These are phyloP conservation scores for Subanguina moxae DNA, from an alignment of 1,140 invertebrate genomes.

Conservation along the genomic window DNA sequence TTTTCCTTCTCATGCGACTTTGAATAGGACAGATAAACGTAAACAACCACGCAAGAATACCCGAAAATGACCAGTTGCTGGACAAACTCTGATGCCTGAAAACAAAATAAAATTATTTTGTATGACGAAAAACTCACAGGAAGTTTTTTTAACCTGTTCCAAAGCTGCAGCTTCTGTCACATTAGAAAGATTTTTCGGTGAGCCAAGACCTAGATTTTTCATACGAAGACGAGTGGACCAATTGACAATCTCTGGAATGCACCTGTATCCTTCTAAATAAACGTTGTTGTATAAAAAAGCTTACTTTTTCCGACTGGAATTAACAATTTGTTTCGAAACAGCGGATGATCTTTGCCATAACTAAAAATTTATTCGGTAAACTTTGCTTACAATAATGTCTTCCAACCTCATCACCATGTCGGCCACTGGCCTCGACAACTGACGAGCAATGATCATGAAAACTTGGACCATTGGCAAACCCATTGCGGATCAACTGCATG, in stretches of 20 bases:
- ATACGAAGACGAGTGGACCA: slow-evolving; percentile 37
- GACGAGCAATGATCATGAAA: slow-evolving; percentile 43
- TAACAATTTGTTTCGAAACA: slow-evolving; percentile 32
- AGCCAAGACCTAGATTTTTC: slow-evolving; percentile 45
- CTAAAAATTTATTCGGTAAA: slow-evolving; percentile 4
- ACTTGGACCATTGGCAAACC: slow-evolving; percentile 42
- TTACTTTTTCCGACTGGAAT: slow-evolving; percentile 42
- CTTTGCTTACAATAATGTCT: too few relatives aligned
- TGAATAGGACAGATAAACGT: slow-evolving; percentile 37
- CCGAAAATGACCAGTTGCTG: slow-evolving; percentile 46
- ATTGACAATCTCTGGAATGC: slow-evolving; percentile 37
- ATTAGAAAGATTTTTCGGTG: slow-evolving; percentile 25
- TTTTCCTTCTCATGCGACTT: slow-evolving; percentile 38
- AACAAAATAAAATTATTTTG: neutral
- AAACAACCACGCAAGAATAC: slow-evolving; percentile 44
- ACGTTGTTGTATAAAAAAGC: neutral
- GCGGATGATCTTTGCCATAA: slow-evolving; percentile 38
- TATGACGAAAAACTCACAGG: too few relatives aligned
- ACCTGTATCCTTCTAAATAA: slow-evolving; percentile 7
- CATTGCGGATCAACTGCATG: slow-evolving; percentile 14
- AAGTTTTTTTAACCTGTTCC: slow-evolving; percentile 30
- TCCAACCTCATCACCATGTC: slow-evolving; percentile 32
- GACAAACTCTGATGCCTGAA: slow-evolving; percentile 40
- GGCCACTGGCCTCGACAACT: slow-evolving; percentile 43
- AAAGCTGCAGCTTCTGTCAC: slow-evolving; percentile 32